Conservation (phyloP, 2,888 invertebrate species). For the Odontomyia ornata region DNA sequence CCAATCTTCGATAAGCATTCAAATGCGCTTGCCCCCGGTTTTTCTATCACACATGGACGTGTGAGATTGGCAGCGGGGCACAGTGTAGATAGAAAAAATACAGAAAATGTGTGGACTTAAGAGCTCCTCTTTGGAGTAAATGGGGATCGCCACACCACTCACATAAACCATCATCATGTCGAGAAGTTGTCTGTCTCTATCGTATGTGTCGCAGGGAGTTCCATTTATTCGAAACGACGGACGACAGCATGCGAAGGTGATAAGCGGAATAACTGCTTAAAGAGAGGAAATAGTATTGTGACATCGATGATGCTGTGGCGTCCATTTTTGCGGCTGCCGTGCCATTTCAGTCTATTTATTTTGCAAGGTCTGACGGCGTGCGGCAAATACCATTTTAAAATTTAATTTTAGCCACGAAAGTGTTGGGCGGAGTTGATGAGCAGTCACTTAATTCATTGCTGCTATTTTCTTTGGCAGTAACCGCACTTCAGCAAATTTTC, state of each 20-base stretch:
- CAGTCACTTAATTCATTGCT: neutral
- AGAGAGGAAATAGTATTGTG: neutral
- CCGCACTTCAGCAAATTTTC: too few relatives aligned
- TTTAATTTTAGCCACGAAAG: constrained; percentile 27
- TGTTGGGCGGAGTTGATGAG: constrained; percentile 19
- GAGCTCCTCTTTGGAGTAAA: neutral
- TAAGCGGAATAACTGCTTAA: neutral
- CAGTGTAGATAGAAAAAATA: neutral
- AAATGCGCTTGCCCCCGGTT: constrained; percentile 42
- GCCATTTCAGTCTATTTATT: neutral
- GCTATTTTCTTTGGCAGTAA: constrained; percentile 12
- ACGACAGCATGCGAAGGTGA: neutral
- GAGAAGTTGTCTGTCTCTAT: constrained; percentile 1
- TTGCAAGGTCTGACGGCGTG: neutral
- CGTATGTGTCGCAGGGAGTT: neutral
- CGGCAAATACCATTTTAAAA: neutral
- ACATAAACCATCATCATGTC: neutral
- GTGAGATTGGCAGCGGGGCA: neutral
- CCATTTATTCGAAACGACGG: neutral
- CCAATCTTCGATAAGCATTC: constrained; percentile 39
- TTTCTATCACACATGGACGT: neutral
- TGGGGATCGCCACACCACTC: neutral
- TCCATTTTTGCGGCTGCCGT: constrained; percentile 12
- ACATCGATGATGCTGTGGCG: neutral
- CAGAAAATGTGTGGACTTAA: neutral